Conservation (phyloP, 2,888 invertebrate genomes). For the Acholoe squamosa region DNA sequence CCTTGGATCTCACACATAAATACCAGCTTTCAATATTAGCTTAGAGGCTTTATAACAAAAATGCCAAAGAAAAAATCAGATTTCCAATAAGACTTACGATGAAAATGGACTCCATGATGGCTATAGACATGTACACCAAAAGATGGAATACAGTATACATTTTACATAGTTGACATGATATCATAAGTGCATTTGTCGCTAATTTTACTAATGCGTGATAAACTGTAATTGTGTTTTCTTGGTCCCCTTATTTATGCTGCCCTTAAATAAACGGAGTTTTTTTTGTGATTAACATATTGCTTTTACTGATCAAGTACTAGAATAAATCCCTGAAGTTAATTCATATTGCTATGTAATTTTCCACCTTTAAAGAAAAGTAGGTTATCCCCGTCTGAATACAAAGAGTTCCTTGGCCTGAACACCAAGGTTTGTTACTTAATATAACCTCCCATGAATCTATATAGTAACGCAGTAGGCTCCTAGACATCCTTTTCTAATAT, state of each 20-base stretch:
- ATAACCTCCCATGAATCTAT: slow-evolving; percentile 31
- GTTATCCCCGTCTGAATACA: slow-evolving; percentile 57
- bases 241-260: slow-evolving; percentile 18
- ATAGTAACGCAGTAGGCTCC: slow-evolving; percentile 51
- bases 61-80: no score
- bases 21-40: no score
- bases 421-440: slow-evolving; percentile 55
- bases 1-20: no score
- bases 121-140: no score
- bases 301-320: neutral
- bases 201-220: no score
- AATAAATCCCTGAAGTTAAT: slow-evolving; percentile 28
- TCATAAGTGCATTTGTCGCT: no score
- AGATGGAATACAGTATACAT: no score
- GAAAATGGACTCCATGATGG: no score
- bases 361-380: slow-evolving; percentile 55
- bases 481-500: slow-evolving; percentile 47
- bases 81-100: no score
- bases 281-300: neutral
- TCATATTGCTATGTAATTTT: slow-evolving; percentile 18
- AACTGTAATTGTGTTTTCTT: neutral
- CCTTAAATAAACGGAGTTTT: neutral
- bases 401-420: slow-evolving; percentile 50
- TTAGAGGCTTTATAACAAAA: no score
- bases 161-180: no score